Evolutionary conservation across 2,888 invertebrate species (phyloP), one percentile per base, ranked within the genome.

Genomic region (Tholera decimalis): DNA sequence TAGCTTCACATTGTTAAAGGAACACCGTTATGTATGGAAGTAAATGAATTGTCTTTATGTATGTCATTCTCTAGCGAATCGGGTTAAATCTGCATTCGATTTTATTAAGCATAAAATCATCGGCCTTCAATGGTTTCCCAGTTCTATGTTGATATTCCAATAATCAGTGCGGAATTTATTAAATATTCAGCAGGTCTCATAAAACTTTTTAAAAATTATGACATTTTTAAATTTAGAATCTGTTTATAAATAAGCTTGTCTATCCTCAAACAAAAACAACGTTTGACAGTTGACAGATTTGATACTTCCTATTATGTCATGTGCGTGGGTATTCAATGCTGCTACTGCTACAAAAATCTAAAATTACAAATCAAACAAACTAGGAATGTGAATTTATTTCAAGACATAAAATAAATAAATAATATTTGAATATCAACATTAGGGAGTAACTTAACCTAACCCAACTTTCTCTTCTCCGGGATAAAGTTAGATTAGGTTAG

Each of bases 21-120:
- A 65, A 70, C 47, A 73, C 72, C 77, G 83, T 80, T 83, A 71
- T 22, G 18, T 33, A 39, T 1, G 39, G 26, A 3, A 64, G 46
- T 41, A 57, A 66, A 55, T 56, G n/a, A 71, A 44, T 47, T 59
- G 35, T 26, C 44, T 43, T 37, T 62, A 37, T 35, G 39, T 65
- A 47, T 63, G 56, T 43, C 46, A 64, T 24, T 56, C 47, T 39
- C 26, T 11, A 13, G 43, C 47, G 26, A 58, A 18, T 54, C 3
- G 1, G 22, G 18, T 59, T 59, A 8, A 43, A 7, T 1, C 15
- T 22, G 37, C 11, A 8, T 60, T 60, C 30, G 70, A 13, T 46
- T 46, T 59, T 59, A 59, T 37, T 13, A 35, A 56, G n/a, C n/a
- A 28, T 35, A 3, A 6, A 15, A 47, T 47, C 9, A 11, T 8